Evolutionary conservation across 2,888 invertebrate genomes (phyloP).

Genomic region (Eugnorisma glareosa): DNA sequence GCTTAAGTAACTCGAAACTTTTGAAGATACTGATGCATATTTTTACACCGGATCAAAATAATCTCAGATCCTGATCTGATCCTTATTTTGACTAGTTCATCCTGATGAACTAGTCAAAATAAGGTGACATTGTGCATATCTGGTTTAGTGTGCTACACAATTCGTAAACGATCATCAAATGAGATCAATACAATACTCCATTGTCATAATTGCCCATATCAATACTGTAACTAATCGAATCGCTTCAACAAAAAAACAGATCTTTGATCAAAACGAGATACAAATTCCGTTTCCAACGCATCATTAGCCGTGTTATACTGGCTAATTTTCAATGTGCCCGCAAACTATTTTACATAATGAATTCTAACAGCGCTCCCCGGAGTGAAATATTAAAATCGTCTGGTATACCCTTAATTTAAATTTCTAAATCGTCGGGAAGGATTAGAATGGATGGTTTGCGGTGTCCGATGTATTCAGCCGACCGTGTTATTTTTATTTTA

Average conservation of each 20-base stretch:
- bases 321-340: constrained; percentile 82
- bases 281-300: constrained; percentile 67
- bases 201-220: background rate
- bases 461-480: constrained; percentile 40
- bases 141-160: background rate
- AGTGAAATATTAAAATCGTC: constrained; percentile 83
- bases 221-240: background rate
- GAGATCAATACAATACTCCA: background rate
- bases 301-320: constrained; percentile 73
- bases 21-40: background rate
- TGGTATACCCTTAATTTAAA: constrained; percentile 83
- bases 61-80: background rate
- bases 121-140: background rate
- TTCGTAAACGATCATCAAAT: background rate
- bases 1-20: background rate
- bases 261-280: constrained; percentile 36
- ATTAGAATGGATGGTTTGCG: constrained; percentile 70
- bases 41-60: background rate
- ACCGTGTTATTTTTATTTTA: constrained; percentile 57
- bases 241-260: constrained; percentile 13
- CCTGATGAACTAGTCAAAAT: background rate
- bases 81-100: too few relatives aligned
- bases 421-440: constrained; percentile 80
- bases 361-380: constrained; percentile 74
- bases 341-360: constrained; percentile 86